A percentile compares a stretch with the other conserved stretches of the same genome.
Evolutionary conservation across 2,113 vertebrate species (phyloP).

Genomic region (Nanorana parkeri): DNA sequence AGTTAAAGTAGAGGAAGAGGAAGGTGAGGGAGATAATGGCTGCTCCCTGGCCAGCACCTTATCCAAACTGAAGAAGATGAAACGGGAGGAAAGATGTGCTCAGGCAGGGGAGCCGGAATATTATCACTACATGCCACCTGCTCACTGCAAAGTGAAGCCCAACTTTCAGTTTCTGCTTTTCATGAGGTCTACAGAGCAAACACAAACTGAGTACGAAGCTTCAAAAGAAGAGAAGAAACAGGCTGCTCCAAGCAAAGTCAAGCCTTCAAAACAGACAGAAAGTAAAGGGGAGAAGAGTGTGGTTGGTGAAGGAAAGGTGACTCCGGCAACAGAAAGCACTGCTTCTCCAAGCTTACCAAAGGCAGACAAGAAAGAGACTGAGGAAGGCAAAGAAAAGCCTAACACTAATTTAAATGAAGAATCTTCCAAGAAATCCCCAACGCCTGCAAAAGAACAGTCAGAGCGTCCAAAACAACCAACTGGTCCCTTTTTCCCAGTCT

Average conservation of each 20-base stretch:
- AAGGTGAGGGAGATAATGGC: constrained; percentile 77
- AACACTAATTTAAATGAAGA: constrained; percentile 36
- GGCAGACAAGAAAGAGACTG: constrained; percentile 59
- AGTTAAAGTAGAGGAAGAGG: constrained; percentile 69
- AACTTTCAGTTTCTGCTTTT: constrained; percentile 97
- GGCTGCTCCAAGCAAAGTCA: constrained; percentile 69
- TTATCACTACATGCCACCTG: constrained; percentile 96
- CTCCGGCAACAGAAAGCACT: constrained; percentile 66
- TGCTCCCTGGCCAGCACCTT: constrained; percentile 84
- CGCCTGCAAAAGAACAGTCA: constrained; percentile 66
- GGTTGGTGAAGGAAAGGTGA: constrained; percentile 31
- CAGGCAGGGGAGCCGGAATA: constrained; percentile 88
- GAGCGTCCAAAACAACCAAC: constrained; percentile 85
- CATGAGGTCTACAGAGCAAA: constrained; percentile 94
- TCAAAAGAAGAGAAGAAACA: constrained; percentile 71
- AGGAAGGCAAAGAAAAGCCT: constrained; percentile 54
- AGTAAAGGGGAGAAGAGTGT: constrained; percentile 64
- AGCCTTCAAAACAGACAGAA: constrained; percentile 68
- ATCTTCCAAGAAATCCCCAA: constrained; percentile 62
- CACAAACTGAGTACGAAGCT: constrained; percentile 68
- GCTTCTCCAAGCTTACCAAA: constrained; percentile 56
- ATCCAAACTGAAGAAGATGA: constrained; percentile 96
- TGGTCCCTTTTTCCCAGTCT: constrained; percentile 91
- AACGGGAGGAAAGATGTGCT: constrained; percentile 84
- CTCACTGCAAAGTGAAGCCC: constrained; percentile 96